phyloP scores from a whole-genome alignment of 2,797 vertebrate species.

The Potorous gilbertii region DNA sequence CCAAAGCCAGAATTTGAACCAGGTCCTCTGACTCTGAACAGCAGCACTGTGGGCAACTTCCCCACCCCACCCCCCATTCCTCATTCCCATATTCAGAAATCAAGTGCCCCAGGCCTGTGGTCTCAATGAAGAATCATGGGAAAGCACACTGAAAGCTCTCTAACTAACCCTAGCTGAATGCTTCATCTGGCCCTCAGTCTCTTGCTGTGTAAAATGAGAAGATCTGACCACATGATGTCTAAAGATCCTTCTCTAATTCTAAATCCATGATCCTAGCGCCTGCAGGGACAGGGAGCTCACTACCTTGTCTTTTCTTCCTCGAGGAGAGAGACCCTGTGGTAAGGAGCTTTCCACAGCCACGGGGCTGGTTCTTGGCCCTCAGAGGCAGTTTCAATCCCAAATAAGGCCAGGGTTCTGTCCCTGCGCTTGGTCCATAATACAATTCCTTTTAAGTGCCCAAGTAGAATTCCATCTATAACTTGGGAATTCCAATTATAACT shows the following conservation, averaged over 20 bases:
- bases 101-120: too few relatives aligned
- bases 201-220: background rate
- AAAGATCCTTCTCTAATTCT: background rate
- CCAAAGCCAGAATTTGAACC: too few relatives aligned
- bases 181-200: background rate
- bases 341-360: background rate
- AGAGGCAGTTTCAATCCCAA: background rate
- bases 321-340: rapidly evolving
- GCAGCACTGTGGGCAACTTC: background rate
- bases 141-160: background rate
- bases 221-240: background rate
- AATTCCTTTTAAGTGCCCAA: background rate
- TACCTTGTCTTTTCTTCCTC: background rate
- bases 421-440: too few relatives aligned
- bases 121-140: background rate
- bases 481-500: background rate
- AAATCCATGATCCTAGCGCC: background rate
- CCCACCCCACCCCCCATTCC: too few relatives aligned
- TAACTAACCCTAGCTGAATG: background rate
- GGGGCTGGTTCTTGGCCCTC: background rate
- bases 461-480: too few relatives aligned
- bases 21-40: too few relatives aligned
- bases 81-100: too few relatives aligned
- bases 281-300: background rate
- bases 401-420: background rate